A percentile compares a stretch with the other conserved stretches of the same genome.
Conservation (phyloP, 2,888 invertebrate species). For the Apamea monoglypha region DNA sequence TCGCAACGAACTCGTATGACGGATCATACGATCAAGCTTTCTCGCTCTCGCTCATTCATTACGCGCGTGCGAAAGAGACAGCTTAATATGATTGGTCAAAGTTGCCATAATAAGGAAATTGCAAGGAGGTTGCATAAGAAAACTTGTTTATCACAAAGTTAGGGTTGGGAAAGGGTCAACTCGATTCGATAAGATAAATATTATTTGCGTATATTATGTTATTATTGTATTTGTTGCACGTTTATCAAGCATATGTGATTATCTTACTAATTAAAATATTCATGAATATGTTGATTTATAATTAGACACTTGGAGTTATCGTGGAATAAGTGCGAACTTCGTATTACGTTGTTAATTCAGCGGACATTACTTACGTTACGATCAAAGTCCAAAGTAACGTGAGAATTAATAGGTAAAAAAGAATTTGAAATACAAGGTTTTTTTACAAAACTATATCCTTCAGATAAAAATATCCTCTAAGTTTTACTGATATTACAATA, state of each 20-base stretch:
- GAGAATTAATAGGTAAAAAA: slow-evolving; percentile 9
- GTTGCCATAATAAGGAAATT: slow-evolving; percentile 74
- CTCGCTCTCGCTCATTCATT: slow-evolving; percentile 69
- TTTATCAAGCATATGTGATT: slow-evolving; percentile 25
- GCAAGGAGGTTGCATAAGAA: slow-evolving; percentile 64
- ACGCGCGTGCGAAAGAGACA: slow-evolving; percentile 70
- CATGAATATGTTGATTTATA: slow-evolving; percentile 19
- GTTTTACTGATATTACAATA: neutral
- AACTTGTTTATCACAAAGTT: slow-evolving; percentile 65
- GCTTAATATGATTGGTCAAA: slow-evolving; percentile 61
- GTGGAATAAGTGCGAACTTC: slow-evolving; percentile 3
- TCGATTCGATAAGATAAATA: slow-evolving; percentile 63
- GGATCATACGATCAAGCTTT: slow-evolving; percentile 86
- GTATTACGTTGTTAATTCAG: slow-evolving; percentile 5
- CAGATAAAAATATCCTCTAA: neutral
- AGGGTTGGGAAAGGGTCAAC: slow-evolving; percentile 72
- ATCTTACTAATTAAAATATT: slow-evolving; percentile 31
- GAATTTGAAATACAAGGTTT: slow-evolving; percentile 6
- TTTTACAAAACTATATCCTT: neutral
- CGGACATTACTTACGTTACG: neutral
- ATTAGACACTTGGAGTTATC: slow-evolving; percentile 2
- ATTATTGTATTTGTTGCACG: slow-evolving; percentile 15
- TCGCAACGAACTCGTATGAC: slow-evolving; percentile 77
- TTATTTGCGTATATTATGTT: slow-evolving; percentile 37
- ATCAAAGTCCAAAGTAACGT: slow-evolving; percentile 5